phyloP scores from a whole-genome alignment of 2,888 invertebrate genomes.

The Nephrotoma guestfalica region DNA sequence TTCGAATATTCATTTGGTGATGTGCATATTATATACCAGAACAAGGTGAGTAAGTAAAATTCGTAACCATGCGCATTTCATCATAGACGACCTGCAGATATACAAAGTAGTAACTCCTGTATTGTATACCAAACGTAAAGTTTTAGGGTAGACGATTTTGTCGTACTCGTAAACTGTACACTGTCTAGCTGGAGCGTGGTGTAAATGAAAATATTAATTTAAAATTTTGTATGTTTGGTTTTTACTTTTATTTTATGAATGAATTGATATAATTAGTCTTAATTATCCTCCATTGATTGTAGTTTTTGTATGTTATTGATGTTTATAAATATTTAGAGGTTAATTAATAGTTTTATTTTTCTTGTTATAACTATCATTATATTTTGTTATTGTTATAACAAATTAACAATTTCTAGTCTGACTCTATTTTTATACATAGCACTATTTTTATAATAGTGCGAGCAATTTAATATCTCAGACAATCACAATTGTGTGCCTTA shows the following conservation, averaged over 20 bases:
- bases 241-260: neutral
- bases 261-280: neutral
- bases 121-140: neutral
- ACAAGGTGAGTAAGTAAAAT: neutral
- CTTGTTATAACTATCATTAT: neutral
- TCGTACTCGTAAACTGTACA: neutral
- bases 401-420: neutral
- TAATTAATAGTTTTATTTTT: neutral
- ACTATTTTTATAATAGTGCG: neutral
- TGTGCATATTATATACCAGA: neutral
- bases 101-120: neutral
- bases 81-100: neutral
- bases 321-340: neutral
- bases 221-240: neutral
- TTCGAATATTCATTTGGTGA: neutral
- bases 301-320: neutral
- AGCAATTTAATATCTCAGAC: neutral
- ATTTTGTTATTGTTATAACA: neutral
- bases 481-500: neutral
- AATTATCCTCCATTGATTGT: neutral
- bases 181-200: neutral
- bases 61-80: neutral
- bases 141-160: neutral
- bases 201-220: neutral
- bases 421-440: neutral